These are phyloP conservation scores for Diplazon laetatorius DNA, from an alignment of 2,888 invertebrate species.

Conservation along the genomic window DNA sequence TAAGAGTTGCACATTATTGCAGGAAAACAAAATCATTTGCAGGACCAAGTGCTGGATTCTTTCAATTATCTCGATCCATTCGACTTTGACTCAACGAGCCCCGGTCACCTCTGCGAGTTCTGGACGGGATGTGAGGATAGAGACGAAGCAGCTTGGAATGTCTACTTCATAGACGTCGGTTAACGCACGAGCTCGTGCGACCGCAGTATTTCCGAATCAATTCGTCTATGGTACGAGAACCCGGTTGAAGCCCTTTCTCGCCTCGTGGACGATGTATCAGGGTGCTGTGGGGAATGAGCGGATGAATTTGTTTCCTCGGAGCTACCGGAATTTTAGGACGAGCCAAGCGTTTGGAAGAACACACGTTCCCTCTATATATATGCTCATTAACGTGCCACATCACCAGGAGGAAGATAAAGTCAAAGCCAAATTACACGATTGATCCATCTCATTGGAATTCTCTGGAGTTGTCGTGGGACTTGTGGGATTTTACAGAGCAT, in stretches of 20 bases:
- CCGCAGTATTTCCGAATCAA: slow-evolving; percentile 78
- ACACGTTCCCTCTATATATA: slow-evolving; percentile 73
- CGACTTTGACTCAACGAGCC: not conserved
- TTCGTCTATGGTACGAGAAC: slow-evolving; percentile 74
- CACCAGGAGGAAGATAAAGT: slow-evolving; percentile 63
- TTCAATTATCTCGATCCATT: not conserved
- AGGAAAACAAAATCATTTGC: not conserved
- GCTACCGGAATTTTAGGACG: slow-evolving; percentile 72
- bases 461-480: slow-evolving; percentile 23
- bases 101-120: slow-evolving; percentile 4
- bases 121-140: slow-evolving; percentile 13
- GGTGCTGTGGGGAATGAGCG: slow-evolving; percentile 46
- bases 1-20: not conserved
- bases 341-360: slow-evolving; percentile 77
- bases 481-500: not conserved
- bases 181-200: slow-evolving; percentile 67
- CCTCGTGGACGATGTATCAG: slow-evolving; percentile 56
- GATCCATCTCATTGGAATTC: slow-evolving; percentile 72
- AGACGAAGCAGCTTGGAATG: slow-evolving; percentile 47
- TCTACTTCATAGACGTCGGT: slow-evolving; percentile 57
- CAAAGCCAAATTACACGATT: slow-evolving; percentile 70
- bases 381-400: slow-evolving; percentile 37
- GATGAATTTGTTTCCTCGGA: slow-evolving; percentile 51
- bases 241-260: slow-evolving; percentile 54
- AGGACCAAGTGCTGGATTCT: not conserved